Evolutionary conservation across 1,140 invertebrate species (phyloP).

Genomic region (Gryon sp.): DNA sequence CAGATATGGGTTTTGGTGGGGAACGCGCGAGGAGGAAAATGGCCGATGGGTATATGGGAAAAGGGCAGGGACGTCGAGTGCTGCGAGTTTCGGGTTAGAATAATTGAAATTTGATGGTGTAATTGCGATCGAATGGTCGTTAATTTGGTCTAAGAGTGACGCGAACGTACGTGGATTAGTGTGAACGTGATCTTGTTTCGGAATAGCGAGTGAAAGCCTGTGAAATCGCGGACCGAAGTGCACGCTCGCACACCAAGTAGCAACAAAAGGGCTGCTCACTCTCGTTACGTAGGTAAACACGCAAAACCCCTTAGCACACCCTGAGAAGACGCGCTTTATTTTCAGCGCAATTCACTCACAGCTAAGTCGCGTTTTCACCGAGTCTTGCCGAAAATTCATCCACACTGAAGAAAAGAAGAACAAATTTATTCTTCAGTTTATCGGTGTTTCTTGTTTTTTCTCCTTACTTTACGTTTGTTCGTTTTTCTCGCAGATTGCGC

Average conservation of each 20-base stretch:
- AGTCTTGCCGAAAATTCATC: no score
- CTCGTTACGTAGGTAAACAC: constrained; percentile 71
- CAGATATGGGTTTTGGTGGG: constrained; percentile 67
- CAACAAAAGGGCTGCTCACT: constrained; percentile 71
- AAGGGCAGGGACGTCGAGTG: constrained; percentile 78
- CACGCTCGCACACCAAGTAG: constrained; percentile 61
- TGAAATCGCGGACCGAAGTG: constrained; percentile 36
- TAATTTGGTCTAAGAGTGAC: constrained; percentile 25
- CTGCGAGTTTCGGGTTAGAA: constrained; percentile 65
- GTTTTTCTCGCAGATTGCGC: background rate
- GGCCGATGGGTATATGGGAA: constrained; percentile 77
- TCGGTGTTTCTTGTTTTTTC: no score
- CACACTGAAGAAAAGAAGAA: no score
- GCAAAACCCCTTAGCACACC: constrained; percentile 32
- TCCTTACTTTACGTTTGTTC: no score
- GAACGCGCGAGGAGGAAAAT: constrained; percentile 76
- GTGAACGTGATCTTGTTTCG: constrained; percentile 28
- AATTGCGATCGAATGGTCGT: constrained; percentile 16
- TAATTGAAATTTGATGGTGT: constrained; percentile 59
- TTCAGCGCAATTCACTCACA: no score
- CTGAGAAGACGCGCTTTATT: background rate
- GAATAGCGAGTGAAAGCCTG: constrained; percentile 39
- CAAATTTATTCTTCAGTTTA: no score
- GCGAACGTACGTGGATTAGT: constrained; percentile 43
- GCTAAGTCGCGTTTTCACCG: background rate